Evolutionary conservation across 2,888 invertebrate genomes (phyloP).

Genomic region (Pristionchus maxplancki): DNA sequence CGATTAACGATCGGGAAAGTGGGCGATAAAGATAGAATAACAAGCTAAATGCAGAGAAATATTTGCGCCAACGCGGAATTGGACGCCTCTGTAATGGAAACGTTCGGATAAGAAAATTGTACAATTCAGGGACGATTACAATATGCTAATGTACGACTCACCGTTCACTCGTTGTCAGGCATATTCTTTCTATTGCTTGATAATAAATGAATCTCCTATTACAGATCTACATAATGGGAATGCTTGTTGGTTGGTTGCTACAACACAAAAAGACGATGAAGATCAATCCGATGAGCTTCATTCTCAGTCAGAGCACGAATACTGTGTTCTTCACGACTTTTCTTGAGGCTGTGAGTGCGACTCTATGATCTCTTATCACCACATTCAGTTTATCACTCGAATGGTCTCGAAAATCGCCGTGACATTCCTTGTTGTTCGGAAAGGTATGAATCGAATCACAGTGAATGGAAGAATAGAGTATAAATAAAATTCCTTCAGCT

Average conservation of each 20-base stretch:
- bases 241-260: too few relatives aligned
- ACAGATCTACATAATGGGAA: conserved; percentile 55
- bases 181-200: neutral
- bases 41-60: too few relatives aligned
- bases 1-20: too few relatives aligned
- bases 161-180: conserved; percentile 52
- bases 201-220: too few relatives aligned
- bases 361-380: neutral
- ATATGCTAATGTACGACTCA: conserved; percentile 53
- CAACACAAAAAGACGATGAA: conserved; percentile 47
- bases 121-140: neutral
- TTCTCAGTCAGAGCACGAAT: conserved; percentile 9
- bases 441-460: too few relatives aligned
- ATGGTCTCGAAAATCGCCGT: neutral
- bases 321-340: conserved; percentile 3
- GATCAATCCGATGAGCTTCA: conserved; percentile 46
- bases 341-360: neutral
- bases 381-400: conserved; percentile 14
- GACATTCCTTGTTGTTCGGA: neutral
- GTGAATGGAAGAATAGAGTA: too few relatives aligned
- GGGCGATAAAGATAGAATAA: too few relatives aligned
- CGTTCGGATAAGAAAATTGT: too few relatives aligned
- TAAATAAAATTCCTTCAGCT: conserved; percentile 6
- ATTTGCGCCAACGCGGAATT: too few relatives aligned
- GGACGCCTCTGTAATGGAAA: neutral